Base-by-base conservation (phyloP, 1,140 invertebrate species). In the Psilanteris sp. region DNA sequence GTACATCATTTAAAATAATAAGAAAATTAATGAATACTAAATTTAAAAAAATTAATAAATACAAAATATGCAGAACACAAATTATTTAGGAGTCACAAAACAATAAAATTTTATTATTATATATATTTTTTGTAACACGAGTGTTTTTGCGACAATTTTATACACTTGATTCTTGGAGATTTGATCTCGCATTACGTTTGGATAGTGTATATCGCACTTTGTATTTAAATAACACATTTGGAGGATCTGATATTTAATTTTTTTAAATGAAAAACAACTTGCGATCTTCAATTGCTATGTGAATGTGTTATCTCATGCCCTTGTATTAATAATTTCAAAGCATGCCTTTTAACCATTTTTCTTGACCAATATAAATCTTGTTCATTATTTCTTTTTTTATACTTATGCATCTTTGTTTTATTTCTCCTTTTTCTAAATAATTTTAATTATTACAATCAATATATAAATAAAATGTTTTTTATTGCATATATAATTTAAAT, bases 131-230 rank as follows among this genome's bases (percentile, higher is more conserved):
- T 66, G 66, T 79, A 80, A 79, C 79, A 80, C 64, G 78, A 64
- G 75, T 79, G 79, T 80, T 80, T 62, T 80, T 81, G 72, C 61
- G 64, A 78, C 70, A 71, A 75, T 83, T 84, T 82, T 80, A 79
- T 84, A 84, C 78, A 83, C 71, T 82, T 77, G 72, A 83, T 77
- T 79, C 71, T 81, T 81, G 54, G 70, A 80, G 77, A 84, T 78
- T 67, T 72, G 74, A 83, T 85, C 80, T 84, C 80, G 76, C 77
- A 70, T 66, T 68, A 70, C 67, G 75, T 72, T 78, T 75, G 50
- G 43, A 71, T 74, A 72, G 62, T 74, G 66, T 77, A 67, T 71
- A 74, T 54, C 73, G 62, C 79, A 68, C 68, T 77, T 80, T 83
- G 67, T 71, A 75, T 79, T 75, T 79, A 52, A 81, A 31, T 48